phyloP scores from a whole-genome alignment of 1,140 invertebrate species.

The Alviniconcha marisindica region DNA sequence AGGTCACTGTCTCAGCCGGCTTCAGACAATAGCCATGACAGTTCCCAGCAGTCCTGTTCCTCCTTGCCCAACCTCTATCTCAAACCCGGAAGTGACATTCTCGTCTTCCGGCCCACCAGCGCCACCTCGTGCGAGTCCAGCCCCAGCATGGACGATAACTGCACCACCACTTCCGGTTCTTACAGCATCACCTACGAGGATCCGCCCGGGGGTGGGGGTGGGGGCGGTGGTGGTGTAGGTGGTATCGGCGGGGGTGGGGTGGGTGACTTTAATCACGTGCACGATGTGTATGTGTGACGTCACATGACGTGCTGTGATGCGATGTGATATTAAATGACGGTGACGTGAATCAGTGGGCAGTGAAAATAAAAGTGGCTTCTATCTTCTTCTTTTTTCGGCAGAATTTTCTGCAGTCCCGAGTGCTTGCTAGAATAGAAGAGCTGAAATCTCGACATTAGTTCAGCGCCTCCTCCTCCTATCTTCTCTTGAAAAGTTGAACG shows the following conservation, averaged over 20 bases:
- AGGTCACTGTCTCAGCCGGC: not conserved
- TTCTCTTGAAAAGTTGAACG: too few species aligned
- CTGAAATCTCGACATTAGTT: not conserved
- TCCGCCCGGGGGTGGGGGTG: not conserved
- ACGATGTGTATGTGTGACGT: conserved; percentile 46
- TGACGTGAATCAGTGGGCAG: too few species aligned
- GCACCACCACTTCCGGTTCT: conserved; percentile 49
- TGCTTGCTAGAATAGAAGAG: not conserved
- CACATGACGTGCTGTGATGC: not conserved
- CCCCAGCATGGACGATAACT: conserved; percentile 47
- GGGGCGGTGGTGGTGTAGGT: not conserved
- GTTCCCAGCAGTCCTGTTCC: conserved; percentile 37
- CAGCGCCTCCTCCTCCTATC: too few species aligned
- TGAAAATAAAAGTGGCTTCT: too few species aligned
- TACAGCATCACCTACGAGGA: conserved; percentile 46
- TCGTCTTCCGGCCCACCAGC: conserved; percentile 41
- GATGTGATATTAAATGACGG: not conserved
- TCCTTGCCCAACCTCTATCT: conserved; percentile 38
- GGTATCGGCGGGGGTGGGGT: not conserved
- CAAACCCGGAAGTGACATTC: conserved; percentile 39
- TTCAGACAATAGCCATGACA: conserved; percentile 40
- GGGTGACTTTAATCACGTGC: conserved; percentile 9
- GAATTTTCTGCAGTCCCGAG: not conserved
- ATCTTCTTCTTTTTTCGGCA: not conserved
- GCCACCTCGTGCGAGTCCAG: conserved; percentile 40